phyloP scores from a whole-genome alignment of 2,797 vertebrate genomes.

The Apogon talboti region DNA sequence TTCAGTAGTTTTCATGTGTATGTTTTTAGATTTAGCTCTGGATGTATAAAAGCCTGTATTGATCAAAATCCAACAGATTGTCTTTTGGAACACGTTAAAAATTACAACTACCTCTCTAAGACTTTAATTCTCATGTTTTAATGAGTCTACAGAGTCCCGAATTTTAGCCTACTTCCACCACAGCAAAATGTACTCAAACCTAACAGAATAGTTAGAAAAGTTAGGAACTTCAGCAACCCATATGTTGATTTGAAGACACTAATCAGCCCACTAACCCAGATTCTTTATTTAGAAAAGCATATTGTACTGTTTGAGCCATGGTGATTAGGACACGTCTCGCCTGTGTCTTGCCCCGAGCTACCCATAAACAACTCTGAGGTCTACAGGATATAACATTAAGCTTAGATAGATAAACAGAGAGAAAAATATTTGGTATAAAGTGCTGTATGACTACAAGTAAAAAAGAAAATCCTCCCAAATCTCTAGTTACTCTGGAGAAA shows the following conservation, averaged over 20 bases:
- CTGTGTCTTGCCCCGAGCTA: conserved; percentile 13
- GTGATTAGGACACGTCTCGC: conserved; percentile 17
- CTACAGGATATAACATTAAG: background rate
- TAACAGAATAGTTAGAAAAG: background rate
- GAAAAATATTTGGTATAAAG: background rate
- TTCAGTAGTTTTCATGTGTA: background rate
- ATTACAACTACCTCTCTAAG: no score
- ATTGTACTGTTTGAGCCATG: conserved; percentile 14
- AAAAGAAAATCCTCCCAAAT: conserved; percentile 40
- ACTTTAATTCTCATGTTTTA: no score
- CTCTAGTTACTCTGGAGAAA: conserved; percentile 11
- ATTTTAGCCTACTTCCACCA: no score
- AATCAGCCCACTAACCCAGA: conserved; percentile 31
- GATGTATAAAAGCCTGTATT: no score
- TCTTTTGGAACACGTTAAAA: no score
- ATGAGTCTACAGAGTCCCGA: no score
- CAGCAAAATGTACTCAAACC: no score
- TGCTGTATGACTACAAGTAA: conserved; percentile 23
- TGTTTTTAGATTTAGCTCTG: no score
- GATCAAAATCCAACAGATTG: no score
- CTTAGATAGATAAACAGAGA: background rate
- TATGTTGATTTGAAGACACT: conserved; percentile 14
- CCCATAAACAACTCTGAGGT: conserved; percentile 11
- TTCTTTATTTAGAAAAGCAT: conserved; percentile 27
- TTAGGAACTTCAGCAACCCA: background rate